Base-by-base conservation (phyloP, 2,888 invertebrate species). In the Mactromeris polynyma region DNA sequence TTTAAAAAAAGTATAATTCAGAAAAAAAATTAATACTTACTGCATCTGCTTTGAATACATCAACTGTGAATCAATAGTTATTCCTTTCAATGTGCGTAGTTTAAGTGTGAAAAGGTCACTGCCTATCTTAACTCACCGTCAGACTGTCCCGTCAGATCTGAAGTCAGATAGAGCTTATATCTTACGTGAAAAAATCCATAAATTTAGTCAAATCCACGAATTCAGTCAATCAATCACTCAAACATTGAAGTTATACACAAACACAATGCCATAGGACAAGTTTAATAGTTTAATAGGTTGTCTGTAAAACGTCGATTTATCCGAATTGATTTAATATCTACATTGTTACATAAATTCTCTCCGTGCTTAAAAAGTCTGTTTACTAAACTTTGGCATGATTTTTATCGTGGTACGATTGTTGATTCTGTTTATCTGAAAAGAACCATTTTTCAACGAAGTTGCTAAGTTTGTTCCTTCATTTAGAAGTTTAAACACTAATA, bases 201-300 rank as follows among this genome's bases (percentile, higher is more conserved):
- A 64, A 64, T 64, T 64, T 26, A 26, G 26, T 64, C 26, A 64
- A 46, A 46, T 46, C 46, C 46, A 46, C 14, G 11, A 46, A 2
- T 46, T 46, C 11, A 46, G 6, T 64, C 58, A 64, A 64, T 64
- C 58, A 64, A 64, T 64, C 58, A 64, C 58, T 64, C 58, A 26
- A 64, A 64, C 58, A 64, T 64, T 64, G 11, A 26, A 64, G n/a
- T n/a, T 9, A 64, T 64, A 26, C 58, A 64, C 58, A 64, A 64
- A 64, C n/a, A n/a, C 58, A 64, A 64, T 64, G n/a, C n/a, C 11
- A 26, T n/a, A 26, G 58, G n/a, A 64, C 26, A 64, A 64, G 26
- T 64, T 64, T n/a, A 64, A 64, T 64, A 64, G 58, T 64, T 64
- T 64, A 64, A 64, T 64, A 64, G 58, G 26, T 26, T 64, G 58